Percentiles rank a stretch among this genome's conserved stretches.
Evolutionary conservation across 30 jellyfish, hydroid and myxozoan genomes (phyloP).

Genomic region (Aurelia aurita): DNA sequence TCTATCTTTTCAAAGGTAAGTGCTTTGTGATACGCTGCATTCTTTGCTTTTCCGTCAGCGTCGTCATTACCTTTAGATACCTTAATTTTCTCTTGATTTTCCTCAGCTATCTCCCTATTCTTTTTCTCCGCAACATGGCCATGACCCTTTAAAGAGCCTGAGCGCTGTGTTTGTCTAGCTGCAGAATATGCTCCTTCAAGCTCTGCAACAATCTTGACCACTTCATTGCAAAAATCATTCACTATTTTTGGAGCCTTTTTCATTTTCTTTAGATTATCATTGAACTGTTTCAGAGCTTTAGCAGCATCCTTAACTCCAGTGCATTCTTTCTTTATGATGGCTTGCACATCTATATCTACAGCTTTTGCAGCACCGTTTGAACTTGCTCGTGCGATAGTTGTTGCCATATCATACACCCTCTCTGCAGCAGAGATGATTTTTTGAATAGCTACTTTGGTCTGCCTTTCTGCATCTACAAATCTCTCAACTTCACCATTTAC

Average conservation of each 20-base stretch:
- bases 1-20: slow-evolving; percentile 28
- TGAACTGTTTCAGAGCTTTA: slow-evolving; percentile 22
- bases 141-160: not conserved
- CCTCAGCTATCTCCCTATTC: not conserved
- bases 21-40: slow-evolving; percentile 22
- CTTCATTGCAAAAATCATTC: slow-evolving; percentile 38
- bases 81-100: not conserved
- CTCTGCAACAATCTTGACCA: slow-evolving; percentile 16
- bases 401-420: slow-evolving; percentile 38
- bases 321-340: slow-evolving; percentile 28
- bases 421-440: slow-evolving; percentile 23
- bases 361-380: not conserved
- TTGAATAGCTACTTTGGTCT: slow-evolving; percentile 26
- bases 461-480: slow-evolving; percentile 19
- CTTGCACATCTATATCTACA: slow-evolving; percentile 5
- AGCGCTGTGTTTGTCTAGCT: not conserved
- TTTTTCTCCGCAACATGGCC: not conserved
- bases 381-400: slow-evolving; percentile 2
- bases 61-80: too few relatives aligned
- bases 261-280: slow-evolving; percentile 34
- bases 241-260: slow-evolving; percentile 50
- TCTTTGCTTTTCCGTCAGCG: not conserved
- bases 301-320: not conserved
- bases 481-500: slow-evolving; percentile 36
- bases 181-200: slow-evolving; percentile 10